Evolutionary conservation across 2,797 vertebrate genomes (phyloP).

Genomic region (Enteromius argenteus): DNA sequence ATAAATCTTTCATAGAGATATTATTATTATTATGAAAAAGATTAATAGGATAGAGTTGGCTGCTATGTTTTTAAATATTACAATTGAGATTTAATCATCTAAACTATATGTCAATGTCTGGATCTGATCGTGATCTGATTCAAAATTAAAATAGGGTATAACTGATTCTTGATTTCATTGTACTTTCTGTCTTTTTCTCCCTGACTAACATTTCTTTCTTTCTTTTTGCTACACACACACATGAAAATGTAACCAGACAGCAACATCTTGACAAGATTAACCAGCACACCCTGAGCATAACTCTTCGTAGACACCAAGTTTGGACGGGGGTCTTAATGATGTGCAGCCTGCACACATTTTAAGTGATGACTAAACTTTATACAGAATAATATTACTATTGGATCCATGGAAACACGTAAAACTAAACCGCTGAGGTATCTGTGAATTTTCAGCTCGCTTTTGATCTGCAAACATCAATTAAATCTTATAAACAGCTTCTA

Average conservation of each 20-base stretch:
- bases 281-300: constrained; percentile 24
- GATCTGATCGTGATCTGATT: background rate
- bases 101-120: background rate
- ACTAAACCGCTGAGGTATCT: constrained; percentile 12
- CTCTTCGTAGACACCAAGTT: background rate
- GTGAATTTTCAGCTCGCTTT: constrained; percentile 29
- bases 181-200: background rate
- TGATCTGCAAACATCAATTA: constrained; percentile 36
- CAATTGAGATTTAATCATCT: background rate
- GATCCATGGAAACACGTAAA: constrained; percentile 41
- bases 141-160: background rate
- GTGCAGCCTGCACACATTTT: constrained; percentile 21
- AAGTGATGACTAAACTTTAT: constrained; percentile 25
- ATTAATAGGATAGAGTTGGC: background rate
- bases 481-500: constrained; percentile 31
- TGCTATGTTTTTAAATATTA: background rate
- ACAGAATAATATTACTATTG: constrained; percentile 47
- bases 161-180: background rate
- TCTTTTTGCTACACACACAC: background rate
- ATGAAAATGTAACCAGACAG: background rate
- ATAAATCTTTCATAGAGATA: background rate
- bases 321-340: background rate
- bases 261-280: constrained; percentile 18
- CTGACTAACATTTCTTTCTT: background rate
- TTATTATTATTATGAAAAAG: background rate